A percentile compares a stretch with the other conserved stretches of the same genome.
Conservation (phyloP, 2,797 vertebrate species). For the Yasuhikotakia modesta region DNA sequence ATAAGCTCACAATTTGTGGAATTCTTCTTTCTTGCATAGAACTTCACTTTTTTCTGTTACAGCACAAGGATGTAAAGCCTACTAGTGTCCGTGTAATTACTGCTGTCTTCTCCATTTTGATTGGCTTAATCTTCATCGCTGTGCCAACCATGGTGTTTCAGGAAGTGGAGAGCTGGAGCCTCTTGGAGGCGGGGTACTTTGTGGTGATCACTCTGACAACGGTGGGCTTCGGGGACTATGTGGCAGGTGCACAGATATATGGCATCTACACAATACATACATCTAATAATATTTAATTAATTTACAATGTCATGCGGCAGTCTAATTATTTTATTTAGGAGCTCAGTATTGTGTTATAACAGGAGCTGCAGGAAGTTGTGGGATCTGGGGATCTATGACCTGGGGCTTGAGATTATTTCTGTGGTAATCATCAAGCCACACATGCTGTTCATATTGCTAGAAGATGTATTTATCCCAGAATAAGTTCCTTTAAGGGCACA, state of each 20-base stretch:
- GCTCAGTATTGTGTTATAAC: conserved; percentile 36
- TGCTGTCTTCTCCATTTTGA: conserved; percentile 86
- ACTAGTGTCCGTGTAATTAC: conserved; percentile 85
- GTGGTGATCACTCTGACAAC: conserved; percentile 93
- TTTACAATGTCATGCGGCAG: conserved; percentile 8
- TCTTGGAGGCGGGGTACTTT: conserved; percentile 88
- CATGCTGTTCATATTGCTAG: background rate
- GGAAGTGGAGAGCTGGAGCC: conserved; percentile 82
- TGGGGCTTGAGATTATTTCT: background rate
- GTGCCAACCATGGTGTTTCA: conserved; percentile 86
- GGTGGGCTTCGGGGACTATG: conserved; percentile 90
- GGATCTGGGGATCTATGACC: conserved; percentile 19
- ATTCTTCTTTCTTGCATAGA: no score
- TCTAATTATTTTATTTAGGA: conserved; percentile 40
- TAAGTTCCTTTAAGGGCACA: conserved; percentile 14
- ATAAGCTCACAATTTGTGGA: no score
- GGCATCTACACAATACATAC: conserved; percentile 8
- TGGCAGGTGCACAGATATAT: conserved; percentile 77
- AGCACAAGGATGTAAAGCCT: conserved; percentile 85
- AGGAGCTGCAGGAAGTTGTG: conserved; percentile 47
- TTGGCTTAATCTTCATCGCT: conserved; percentile 88
- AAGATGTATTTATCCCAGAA: conserved; percentile 27
- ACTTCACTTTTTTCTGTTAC: conserved; percentile 14
- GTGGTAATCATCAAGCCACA: background rate
- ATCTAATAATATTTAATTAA: conserved; percentile 12